Percentiles rank a stretch among this genome's conserved stretches.
These are phyloP conservation scores for Nomada lathburiana DNA, from an alignment of 2,888 invertebrate genomes.

Conservation along the genomic window DNA sequence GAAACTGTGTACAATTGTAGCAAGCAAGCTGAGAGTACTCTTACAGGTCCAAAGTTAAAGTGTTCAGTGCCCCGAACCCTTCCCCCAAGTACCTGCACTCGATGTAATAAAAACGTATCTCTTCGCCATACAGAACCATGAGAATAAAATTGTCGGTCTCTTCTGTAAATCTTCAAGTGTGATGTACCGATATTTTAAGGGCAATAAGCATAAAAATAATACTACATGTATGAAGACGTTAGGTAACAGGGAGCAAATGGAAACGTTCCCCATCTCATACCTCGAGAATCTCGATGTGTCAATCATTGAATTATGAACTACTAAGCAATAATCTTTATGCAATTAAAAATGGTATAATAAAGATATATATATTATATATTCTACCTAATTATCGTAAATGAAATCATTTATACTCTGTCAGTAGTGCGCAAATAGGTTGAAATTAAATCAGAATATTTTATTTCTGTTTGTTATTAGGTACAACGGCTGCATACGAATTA, in stretches of 20 bases:
- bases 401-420: not conserved
- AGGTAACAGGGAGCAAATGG: constrained; percentile 44
- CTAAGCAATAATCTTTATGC: constrained; percentile 80
- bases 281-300: constrained; percentile 75
- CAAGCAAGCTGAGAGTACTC: constrained; percentile 53
- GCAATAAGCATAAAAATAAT: constrained; percentile 41
- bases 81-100: constrained; percentile 79
- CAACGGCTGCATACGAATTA: constrained; percentile 43
- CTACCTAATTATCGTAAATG: constrained; percentile 39
- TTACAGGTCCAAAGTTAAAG: constrained; percentile 76
- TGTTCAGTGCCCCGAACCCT: constrained; percentile 75
- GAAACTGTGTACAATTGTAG: constrained; percentile 32
- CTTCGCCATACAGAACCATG: constrained; percentile 38
- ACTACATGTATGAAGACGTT: constrained; percentile 58
- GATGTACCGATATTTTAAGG: constrained; percentile 74
- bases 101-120: constrained; percentile 58
- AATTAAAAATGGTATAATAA: constrained; percentile 72
- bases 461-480: constrained; percentile 44
- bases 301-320: constrained; percentile 71
- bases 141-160: constrained; percentile 38
- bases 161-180: constrained; percentile 41
- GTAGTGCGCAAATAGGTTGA: not conserved
- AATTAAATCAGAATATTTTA: constrained; percentile 58
- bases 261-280: constrained; percentile 68
- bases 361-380: constrained; percentile 63